Conservation (phyloP, 2,888 invertebrate genomes). For the Epirrhoe tristata region DNA sequence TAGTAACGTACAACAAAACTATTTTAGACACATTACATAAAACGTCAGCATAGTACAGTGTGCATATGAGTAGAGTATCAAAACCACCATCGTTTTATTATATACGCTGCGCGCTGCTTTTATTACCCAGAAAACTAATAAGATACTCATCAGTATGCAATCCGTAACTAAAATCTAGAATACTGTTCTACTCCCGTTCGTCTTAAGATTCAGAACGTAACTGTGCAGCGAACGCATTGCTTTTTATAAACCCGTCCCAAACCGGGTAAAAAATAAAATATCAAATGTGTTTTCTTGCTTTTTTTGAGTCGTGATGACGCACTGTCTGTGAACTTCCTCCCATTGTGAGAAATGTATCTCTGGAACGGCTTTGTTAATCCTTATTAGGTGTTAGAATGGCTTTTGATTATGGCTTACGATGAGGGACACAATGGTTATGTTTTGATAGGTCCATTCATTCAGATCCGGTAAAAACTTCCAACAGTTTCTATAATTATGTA, state of each 20-base stretch:
- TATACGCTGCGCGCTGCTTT: neutral
- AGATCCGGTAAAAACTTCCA: neutral
- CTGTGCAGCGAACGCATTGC: conserved; percentile 49
- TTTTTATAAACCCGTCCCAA: conserved; percentile 53
- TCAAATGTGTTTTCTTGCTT: conserved; percentile 57
- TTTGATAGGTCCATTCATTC: conserved; percentile 16
- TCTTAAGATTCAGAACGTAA: conserved; percentile 30
- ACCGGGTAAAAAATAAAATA: conserved; percentile 61
- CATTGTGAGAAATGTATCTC: conserved; percentile 75
- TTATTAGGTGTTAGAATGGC: conserved; percentile 39
- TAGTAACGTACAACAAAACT: neutral
- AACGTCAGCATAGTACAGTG: neutral
- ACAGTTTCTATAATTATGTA: conserved; percentile 4
- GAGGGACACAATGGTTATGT: conserved; percentile 31
- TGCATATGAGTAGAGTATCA: neutral
- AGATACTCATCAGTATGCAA: conserved; percentile 18
- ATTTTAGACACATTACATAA: neutral
- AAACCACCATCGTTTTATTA: neutral
- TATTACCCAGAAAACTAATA: conserved; percentile 1
- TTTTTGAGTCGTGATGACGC: conserved; percentile 71
- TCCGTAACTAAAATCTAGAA: conserved; percentile 30
- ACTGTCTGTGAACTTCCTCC: conserved; percentile 81
- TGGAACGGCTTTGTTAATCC: conserved; percentile 45
- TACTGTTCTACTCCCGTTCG: conserved; percentile 31
- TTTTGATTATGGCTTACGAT: conserved; percentile 32